Evolutionary conservation across 2,113 vertebrate genomes (phyloP).

Genomic region (Carlito syrichta): DNA sequence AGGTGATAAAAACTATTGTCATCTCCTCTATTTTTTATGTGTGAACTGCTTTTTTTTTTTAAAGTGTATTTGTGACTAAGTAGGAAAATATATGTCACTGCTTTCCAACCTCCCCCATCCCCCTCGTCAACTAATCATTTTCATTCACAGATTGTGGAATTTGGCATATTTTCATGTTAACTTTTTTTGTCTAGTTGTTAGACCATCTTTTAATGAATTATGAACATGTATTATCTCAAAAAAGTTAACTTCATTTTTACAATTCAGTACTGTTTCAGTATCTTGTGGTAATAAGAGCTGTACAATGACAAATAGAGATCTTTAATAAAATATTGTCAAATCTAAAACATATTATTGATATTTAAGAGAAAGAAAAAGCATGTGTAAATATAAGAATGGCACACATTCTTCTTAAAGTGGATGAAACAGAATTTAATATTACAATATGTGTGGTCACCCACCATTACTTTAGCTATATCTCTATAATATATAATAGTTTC

Average conservation of each 20-base stretch:
- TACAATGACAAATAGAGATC: not conserved
- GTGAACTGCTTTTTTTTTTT: not conserved
- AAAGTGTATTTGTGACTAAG: constrained; percentile 35
- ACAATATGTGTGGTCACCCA: not conserved
- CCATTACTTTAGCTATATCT: not conserved
- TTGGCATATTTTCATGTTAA: constrained; percentile 25
- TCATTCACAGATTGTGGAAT: constrained; percentile 60
- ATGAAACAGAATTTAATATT: not conserved
- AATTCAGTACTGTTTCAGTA: constrained; percentile 30
- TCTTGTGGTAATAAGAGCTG: not conserved
- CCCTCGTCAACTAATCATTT: constrained; percentile 33
- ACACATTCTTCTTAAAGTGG: constrained; percentile 2
- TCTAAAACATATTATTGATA: not conserved
- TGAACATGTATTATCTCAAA: constrained; percentile 63
- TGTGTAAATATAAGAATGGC: not conserved
- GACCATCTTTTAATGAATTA: constrained; percentile 63
- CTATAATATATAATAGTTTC: not conserved
- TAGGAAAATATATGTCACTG: constrained; percentile 44
- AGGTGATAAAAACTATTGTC: not conserved
- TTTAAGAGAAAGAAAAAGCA: not conserved
- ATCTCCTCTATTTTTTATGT: not conserved
- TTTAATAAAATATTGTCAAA: not conserved
- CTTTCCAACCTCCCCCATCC: not conserved
- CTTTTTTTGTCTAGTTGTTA: constrained; percentile 9
- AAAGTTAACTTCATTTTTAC: constrained; percentile 65